Percentiles rank a stretch among this genome's conserved stretches.
Evolutionary conservation across 2,797 vertebrate species (phyloP).

Genomic region (Molothrus ater): DNA sequence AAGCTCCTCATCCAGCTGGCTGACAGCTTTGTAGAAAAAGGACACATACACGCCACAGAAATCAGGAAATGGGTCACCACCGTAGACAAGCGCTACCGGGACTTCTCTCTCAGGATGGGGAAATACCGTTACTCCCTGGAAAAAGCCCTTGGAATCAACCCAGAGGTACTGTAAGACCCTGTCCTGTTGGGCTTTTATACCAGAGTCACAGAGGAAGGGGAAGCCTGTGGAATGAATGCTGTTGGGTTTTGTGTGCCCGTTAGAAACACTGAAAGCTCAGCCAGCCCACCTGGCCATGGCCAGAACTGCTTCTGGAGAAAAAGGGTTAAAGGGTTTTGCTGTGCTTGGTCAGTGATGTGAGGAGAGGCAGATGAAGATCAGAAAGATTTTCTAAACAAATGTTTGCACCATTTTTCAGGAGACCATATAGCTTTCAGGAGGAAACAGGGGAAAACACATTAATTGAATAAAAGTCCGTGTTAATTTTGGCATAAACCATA

Average conservation of each 20-base stretch:
- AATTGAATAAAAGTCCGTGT: not conserved
- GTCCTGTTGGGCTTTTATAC: not conserved
- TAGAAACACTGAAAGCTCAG: not conserved
- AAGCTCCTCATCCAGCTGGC: constrained; percentile 96
- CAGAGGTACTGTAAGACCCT: constrained; percentile 81
- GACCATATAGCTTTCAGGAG: not conserved
- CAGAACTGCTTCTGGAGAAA: not conserved
- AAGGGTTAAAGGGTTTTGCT: not conserved
- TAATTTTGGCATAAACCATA: not conserved
- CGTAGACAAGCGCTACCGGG: constrained; percentile 92
- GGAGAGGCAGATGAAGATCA: not conserved
- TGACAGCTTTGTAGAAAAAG: constrained; percentile 96
- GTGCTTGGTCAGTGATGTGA: not conserved
- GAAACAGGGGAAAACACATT: not conserved
- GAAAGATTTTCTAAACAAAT: not conserved
- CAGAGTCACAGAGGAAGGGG: not conserved
- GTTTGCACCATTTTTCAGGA: not conserved
- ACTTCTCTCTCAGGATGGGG: constrained; percentile 92
- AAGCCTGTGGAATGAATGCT: not conserved
- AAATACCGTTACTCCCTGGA: constrained; percentile 92
- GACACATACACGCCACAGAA: constrained; percentile 92
- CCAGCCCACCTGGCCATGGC: not conserved
- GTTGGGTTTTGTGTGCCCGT: rapidly evolving
- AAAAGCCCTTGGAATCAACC: constrained; percentile 88
- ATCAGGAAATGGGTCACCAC: constrained; percentile 97